Base-by-base conservation (phyloP, 1,140 invertebrate genomes). In the Macrocentrus cingulum region DNA sequence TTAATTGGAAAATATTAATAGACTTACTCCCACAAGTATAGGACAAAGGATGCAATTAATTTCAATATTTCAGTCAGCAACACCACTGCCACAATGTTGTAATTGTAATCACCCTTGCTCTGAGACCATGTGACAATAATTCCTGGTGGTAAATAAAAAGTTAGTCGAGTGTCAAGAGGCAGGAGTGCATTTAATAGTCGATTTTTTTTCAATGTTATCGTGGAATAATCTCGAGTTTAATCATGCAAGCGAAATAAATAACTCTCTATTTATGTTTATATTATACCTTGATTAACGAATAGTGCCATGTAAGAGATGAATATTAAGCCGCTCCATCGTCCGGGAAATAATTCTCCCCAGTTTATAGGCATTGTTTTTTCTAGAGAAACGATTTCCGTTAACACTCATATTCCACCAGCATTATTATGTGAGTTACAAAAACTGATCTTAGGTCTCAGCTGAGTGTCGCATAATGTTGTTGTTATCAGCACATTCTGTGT, bases 51-150 rank as follows among this genome's bases (percentile, higher is more conserved):
- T 36, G 87, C 79, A 9, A 92, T 46, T 37, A 97, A 80, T 79
- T 98, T 98, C 6, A 94, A 71, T 22, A 91, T 80, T 83, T 98
- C 95, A 7, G 92, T 95, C 44, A 95, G 75, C 50, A 97, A 80
- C 19, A 97, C 94, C 19, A 94, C 93, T 18, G 89, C 88, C 1
- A 91, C 86, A 20, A 90, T 92, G 71, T 94, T 95, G 67, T 96
- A 97, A 58, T 86, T 85, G 76, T 97, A 97, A 65, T 91, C 89
- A 69, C 88, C 86, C 45, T 84, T 82, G 59, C 85, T 86, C 80
- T 96, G 93, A 5, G 93, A 94, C 63, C 90, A 90, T 44, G 90
- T 96, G 13, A 97, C 91, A 63, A 97, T 85, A 61, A 97, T 89
- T 67, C 93, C 94, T 97, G 64, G 9, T 83, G 82, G 51, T 63